Evolutionary conservation across 35 echinoderm and acorn worm genomes (phyloP), one percentile per base, ranked within the genome.

Genomic region (Heliocidaris tuberculata): DNA sequence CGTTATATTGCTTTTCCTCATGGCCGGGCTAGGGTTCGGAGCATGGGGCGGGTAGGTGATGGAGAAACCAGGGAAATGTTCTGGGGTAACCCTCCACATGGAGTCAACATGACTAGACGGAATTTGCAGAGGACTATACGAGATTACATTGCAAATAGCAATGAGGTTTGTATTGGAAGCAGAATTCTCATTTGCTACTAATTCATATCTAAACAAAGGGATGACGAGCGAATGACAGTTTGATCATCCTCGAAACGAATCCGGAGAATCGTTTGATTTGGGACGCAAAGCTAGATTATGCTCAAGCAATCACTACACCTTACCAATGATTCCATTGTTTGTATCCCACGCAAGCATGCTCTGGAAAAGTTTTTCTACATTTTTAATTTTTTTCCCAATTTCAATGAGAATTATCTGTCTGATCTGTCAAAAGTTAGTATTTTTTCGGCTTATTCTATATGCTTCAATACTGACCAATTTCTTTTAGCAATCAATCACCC

Each of bases 1-100:
- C 87, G 87, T 89, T 89, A 89, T 89, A 89, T 48, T 89, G 87
- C 87, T 89, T 89, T 89, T 48, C 87, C 47, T 78, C 65, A 78
- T 78, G 65, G 65, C 5, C 27, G 65, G 17, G 65, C 21, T 78
- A 0, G 4, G 65, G 65, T 78, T n/a, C 17, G 27, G 17, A n/a
- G 65, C 0, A 78, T 27, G 65, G 65, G 65, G 65, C 27, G 65
- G 65, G 65, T 2, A n/a, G 65, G 65, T 78, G 65, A 78, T 78
- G 65, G 65, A 78, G 5, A 78, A 78, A 78, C 65, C 65, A 78
- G 65, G 21, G 65, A 78, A 78, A 17, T 78, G 65, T 78, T 19
- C 65, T 78, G 65, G 65, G 65, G 65, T 27, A 78, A 17, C 65
- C 65, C 65, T 78, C 65, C 65, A 78, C 65, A 19, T 78, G 65